These are phyloP conservation scores for Spongilla lacustris DNA, from an alignment of 37 sponge, comb jelly and placozoan genomes.

Conservation along the genomic window DNA sequence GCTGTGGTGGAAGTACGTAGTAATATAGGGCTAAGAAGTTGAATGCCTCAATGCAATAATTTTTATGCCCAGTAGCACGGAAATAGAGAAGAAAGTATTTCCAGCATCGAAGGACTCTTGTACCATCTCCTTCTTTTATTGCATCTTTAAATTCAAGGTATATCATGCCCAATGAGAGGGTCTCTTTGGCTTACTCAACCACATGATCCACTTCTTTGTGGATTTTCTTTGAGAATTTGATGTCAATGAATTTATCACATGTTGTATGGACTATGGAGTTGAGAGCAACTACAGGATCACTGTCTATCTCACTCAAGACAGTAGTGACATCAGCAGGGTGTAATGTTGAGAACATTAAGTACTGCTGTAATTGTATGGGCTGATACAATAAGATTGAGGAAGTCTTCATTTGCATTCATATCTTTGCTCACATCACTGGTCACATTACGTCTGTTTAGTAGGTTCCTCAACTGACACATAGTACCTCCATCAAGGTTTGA, in stretches of 20 bases:
- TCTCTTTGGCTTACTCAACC: neutral
- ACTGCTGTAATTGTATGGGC: slow-evolving; percentile 37
- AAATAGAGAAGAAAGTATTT: too few species aligned
- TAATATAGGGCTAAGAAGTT: too few species aligned
- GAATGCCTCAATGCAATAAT: too few species aligned
- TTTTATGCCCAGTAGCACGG: too few species aligned
- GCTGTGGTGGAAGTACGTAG: too few species aligned
- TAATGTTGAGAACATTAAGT: slow-evolving; percentile 11
- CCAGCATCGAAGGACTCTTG: slow-evolving; percentile 20
- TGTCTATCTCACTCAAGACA: too few species aligned
- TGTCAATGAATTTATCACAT: too few species aligned
- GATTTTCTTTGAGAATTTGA: too few species aligned
- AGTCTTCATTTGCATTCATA: slow-evolving; percentile 42
- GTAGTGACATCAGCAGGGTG: too few species aligned
- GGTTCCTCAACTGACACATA: slow-evolving; percentile 47
- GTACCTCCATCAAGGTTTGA: slow-evolving; percentile 35
- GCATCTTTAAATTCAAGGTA: slow-evolving; percentile 18
- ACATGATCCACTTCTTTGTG: too few species aligned
- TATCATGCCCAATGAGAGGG: neutral
- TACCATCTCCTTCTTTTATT: slow-evolving; percentile 23
- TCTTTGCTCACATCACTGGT: neutral
- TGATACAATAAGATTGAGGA: slow-evolving; percentile 17
- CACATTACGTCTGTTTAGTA: slow-evolving; percentile 52
- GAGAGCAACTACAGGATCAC: too few species aligned
- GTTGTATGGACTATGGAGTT: too few species aligned